phyloP scores from a whole-genome alignment of 1,140 invertebrate species.

The Cryptotermes secundus region DNA sequence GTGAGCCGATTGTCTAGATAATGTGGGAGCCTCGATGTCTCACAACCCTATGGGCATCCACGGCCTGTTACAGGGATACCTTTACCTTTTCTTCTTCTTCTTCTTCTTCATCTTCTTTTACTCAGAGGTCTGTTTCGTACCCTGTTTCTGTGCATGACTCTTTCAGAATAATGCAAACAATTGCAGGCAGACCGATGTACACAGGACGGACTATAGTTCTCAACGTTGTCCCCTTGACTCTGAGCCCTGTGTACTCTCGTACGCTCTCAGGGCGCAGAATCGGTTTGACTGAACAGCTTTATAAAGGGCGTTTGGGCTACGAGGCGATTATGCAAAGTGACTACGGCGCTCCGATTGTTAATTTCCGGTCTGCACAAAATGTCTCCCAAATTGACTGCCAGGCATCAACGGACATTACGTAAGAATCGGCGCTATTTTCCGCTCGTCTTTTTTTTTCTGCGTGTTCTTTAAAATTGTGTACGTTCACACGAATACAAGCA shows the following conservation, averaged over 20 bases:
- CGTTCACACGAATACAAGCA: too few species aligned
- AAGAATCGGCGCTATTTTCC: neutral
- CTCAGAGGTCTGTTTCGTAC: too few species aligned
- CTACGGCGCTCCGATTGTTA: neutral
- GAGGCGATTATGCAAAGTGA: constrained; percentile 7
- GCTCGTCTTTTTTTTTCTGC: too few species aligned
- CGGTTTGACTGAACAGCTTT: neutral
- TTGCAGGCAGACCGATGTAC: neutral
- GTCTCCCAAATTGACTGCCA: neutral
- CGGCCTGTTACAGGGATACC: too few species aligned
- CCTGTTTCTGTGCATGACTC: neutral
- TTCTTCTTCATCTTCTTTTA: too few species aligned
- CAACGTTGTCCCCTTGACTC: neutral
- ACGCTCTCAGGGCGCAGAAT: neutral
- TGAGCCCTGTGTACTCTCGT: neutral
- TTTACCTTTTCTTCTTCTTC: too few species aligned
- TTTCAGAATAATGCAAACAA: neutral
- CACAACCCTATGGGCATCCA: too few species aligned
- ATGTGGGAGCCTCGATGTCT: too few species aligned
- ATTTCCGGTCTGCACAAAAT: neutral
- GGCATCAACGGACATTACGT: neutral
- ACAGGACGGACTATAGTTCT: neutral
- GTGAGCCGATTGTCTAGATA: too few species aligned
- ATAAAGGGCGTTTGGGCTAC: neutral
- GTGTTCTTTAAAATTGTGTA: too few species aligned